A percentile compares a stretch with the other conserved stretches of the same genome.
Conservation (phyloP, 1,140 invertebrate species). For the Listronotus bonariensis region DNA sequence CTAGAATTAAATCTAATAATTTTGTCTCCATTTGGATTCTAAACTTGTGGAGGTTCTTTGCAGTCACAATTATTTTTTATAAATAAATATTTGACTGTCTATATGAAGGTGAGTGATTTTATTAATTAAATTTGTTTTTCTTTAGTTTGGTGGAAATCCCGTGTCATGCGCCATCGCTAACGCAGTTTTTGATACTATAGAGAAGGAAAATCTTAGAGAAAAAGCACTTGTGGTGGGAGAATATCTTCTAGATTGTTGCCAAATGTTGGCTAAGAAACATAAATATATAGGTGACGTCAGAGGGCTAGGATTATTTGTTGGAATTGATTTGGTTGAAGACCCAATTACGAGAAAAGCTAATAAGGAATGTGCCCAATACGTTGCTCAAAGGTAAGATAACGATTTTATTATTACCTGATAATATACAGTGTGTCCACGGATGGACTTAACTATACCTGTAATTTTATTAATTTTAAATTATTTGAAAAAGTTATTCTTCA, state of each 20-base stretch:
- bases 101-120: neutral
- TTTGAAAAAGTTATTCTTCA: too few relatives aligned
- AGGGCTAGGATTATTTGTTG: slow-evolving; percentile 90
- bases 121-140: too few relatives aligned
- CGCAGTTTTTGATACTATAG: slow-evolving; percentile 93
- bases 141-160: slow-evolving; percentile 95
- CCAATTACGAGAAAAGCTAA: slow-evolving; percentile 79
- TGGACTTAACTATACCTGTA: too few relatives aligned
- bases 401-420: too few relatives aligned
- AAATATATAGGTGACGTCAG: slow-evolving; percentile 85
- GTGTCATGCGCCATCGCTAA: slow-evolving; percentile 95
- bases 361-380: slow-evolving; percentile 74
- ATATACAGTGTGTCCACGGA: too few relatives aligned
- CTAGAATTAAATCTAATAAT: too few relatives aligned
- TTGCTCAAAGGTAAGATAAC: slow-evolving; percentile 45
- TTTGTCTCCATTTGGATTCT: too few relatives aligned
- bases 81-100: too few relatives aligned
- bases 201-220: slow-evolving; percentile 83
- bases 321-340: slow-evolving; percentile 90
- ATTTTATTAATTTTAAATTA: too few relatives aligned
- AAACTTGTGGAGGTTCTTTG: too few relatives aligned
- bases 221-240: slow-evolving; percentile 82
- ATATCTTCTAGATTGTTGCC: slow-evolving; percentile 73
- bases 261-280: slow-evolving; percentile 74
- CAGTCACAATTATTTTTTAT: too few relatives aligned